These are phyloP conservation scores for Eubucco bourcierii DNA, from an alignment of 2,113 vertebrate genomes.

Conservation along the genomic window DNA sequence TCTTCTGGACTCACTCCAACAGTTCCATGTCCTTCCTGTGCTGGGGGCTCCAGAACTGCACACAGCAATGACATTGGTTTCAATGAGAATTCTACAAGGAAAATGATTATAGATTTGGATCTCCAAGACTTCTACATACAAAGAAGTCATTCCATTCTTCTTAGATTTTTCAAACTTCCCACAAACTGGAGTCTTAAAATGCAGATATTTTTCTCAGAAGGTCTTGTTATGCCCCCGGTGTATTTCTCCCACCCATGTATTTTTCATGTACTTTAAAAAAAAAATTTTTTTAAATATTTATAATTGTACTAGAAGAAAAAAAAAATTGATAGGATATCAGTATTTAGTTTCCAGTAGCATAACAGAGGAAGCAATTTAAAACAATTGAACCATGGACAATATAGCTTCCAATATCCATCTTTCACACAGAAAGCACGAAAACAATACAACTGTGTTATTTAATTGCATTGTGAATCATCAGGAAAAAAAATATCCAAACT, in stretches of 20 bases:
- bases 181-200: neutral
- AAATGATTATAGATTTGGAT: neutral
- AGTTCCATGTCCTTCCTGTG: too few relatives aligned
- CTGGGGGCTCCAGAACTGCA: too few relatives aligned
- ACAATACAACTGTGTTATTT: neutral
- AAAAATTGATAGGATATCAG: neutral
- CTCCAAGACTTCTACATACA: neutral
- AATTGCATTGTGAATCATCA: neutral
- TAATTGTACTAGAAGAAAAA: too few relatives aligned
- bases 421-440: neutral
- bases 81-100: neutral
- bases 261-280: neutral
- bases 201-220: neutral
- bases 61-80: neutral
- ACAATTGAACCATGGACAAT: neutral
- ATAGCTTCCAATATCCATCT: neutral
- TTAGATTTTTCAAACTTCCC: neutral
- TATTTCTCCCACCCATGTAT: neutral
- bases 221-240: neutral
- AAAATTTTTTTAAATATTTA: too few relatives aligned
- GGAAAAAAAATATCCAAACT: neutral
- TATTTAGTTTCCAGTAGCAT: neutral
- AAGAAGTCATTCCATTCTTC: neutral
- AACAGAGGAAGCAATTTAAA: neutral
- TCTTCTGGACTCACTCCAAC: too few relatives aligned